Conservation (phyloP, 2,888 invertebrate genomes). For the Aelia acuminata region DNA sequence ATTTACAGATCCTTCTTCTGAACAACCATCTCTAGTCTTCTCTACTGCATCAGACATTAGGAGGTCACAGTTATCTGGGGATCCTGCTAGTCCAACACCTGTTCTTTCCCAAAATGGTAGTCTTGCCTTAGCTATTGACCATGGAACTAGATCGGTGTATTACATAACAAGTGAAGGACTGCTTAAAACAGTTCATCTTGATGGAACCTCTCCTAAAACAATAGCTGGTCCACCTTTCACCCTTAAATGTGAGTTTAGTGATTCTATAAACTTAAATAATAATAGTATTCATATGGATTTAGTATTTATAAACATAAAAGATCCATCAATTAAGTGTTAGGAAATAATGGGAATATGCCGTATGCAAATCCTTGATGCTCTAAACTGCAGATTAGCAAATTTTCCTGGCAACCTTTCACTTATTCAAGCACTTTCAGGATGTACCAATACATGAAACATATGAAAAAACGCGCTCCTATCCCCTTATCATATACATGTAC, state of each 20-base stretch:
- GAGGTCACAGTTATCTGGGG: constrained; percentile 67
- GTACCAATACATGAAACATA: too few species aligned
- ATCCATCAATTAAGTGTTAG: too few species aligned
- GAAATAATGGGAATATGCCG: too few species aligned
- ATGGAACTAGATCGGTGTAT: constrained; percentile 69
- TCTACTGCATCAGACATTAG: constrained; percentile 50
- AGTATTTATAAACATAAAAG: too few species aligned
- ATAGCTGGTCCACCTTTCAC: constrained; percentile 44
- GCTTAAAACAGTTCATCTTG: constrained; percentile 31
- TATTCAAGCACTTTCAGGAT: too few species aligned
- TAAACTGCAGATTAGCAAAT: too few species aligned
- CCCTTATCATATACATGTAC: too few species aligned
- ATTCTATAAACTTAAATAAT: too few species aligned
- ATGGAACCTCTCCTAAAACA: constrained; percentile 9
- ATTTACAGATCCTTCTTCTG: constrained; percentile 40
- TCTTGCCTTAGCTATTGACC: constrained; percentile 76
- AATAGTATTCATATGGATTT: too few species aligned
- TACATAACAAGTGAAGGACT: constrained; percentile 47
- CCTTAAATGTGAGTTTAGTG: constrained; percentile 51
- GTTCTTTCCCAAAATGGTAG: constrained; percentile 70
- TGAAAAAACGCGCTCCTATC: too few species aligned
- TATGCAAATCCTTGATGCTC: too few species aligned
- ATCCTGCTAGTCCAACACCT: constrained; percentile 61
- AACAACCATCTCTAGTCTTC: constrained; percentile 49
- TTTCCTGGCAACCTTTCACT: too few species aligned